Conservation (phyloP, 1,140 invertebrate genomes). For the Drosophila hydei region DNA sequence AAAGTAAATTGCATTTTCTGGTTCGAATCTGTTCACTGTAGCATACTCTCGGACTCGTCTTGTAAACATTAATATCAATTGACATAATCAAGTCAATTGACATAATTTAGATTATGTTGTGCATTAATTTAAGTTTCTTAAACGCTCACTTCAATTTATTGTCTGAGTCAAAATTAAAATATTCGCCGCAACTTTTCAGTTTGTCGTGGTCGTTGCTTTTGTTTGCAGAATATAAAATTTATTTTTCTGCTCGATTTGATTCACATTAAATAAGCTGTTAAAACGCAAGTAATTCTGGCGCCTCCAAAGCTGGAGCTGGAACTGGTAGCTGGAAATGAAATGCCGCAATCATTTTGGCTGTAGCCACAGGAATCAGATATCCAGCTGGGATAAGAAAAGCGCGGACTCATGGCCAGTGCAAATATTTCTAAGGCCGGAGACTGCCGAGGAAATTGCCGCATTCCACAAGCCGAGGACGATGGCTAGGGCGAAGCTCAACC, state of each 20-base stretch:
- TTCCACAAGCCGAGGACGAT: slow-evolving; percentile 37
- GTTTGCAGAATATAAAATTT: slow-evolving; percentile 39
- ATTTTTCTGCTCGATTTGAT: slow-evolving; percentile 80
- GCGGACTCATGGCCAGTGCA: slow-evolving; percentile 62
- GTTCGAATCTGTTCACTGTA: no score
- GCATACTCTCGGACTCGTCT: no score
- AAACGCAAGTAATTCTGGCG: slow-evolving; percentile 75
- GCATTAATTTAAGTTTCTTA: not conserved
- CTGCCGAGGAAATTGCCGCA: slow-evolving; percentile 73
- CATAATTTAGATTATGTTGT: not conserved
- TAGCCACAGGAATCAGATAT: slow-evolving; percentile 48
- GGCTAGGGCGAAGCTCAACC: slow-evolving; percentile 51
- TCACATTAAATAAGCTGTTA: slow-evolving; percentile 70
- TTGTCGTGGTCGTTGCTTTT: slow-evolving; percentile 20
- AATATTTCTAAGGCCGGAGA: slow-evolving; percentile 62
- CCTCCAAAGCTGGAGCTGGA: not conserved
- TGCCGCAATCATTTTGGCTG: slow-evolving; percentile 47
- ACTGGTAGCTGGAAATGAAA: slow-evolving; percentile 28
- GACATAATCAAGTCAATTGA: no score
- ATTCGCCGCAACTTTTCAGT: slow-evolving; percentile 7
- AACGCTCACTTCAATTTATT: not conserved
- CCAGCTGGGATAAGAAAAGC: slow-evolving; percentile 61
- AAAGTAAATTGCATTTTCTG: no score
- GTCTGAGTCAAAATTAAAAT: not conserved
- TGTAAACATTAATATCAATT: no score